Conservation (phyloP, 1,140 invertebrate genomes). For the Aphelenchoides fujianensis region DNA sequence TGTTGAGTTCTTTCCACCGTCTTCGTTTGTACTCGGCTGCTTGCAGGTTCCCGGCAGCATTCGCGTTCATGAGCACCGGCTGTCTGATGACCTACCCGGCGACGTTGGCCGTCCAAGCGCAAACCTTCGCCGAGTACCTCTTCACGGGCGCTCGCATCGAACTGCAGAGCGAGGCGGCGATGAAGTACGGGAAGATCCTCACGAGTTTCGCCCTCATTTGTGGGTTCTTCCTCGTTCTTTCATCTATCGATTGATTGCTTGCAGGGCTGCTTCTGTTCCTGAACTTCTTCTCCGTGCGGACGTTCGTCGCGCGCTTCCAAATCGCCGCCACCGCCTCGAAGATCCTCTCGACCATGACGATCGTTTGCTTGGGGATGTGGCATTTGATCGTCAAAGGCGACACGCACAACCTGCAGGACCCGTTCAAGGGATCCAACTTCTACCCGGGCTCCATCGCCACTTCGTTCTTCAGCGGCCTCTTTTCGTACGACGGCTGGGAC, state of each 20-base stretch:
- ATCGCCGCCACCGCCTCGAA: conserved; percentile 31
- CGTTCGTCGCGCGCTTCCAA: conserved; percentile 35
- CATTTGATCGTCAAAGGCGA: conserved; percentile 32
- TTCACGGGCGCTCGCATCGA: conserved; percentile 20
- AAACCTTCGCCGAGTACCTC: conserved; percentile 33
- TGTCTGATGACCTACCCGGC: conserved; percentile 38
- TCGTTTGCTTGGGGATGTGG: conserved; percentile 31
- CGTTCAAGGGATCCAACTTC: conserved; percentile 30
- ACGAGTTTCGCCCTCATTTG: conserved; percentile 13
- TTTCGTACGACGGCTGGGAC: conserved; percentile 50
- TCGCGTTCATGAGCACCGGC: conserved; percentile 29
- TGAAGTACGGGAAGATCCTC: conserved; percentile 3
- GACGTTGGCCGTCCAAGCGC: conserved; percentile 32
- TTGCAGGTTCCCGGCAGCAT: conserved; percentile 30
- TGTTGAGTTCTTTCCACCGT: background rate
- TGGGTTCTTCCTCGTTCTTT: conserved; percentile 7
- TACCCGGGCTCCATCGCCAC: conserved; percentile 19
- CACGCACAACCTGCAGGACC: conserved; percentile 31
- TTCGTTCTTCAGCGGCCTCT: conserved; percentile 46
- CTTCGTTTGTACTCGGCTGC: background rate
- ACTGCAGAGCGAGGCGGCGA: background rate
- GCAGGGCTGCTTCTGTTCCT: conserved; percentile 20
- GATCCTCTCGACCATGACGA: conserved; percentile 23
- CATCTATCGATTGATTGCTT: background rate
- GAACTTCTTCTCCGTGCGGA: conserved; percentile 46